phyloP scores from a whole-genome alignment of 30 jellyfish, hydroid and myxozoan genomes.

The Mastigias papua region DNA sequence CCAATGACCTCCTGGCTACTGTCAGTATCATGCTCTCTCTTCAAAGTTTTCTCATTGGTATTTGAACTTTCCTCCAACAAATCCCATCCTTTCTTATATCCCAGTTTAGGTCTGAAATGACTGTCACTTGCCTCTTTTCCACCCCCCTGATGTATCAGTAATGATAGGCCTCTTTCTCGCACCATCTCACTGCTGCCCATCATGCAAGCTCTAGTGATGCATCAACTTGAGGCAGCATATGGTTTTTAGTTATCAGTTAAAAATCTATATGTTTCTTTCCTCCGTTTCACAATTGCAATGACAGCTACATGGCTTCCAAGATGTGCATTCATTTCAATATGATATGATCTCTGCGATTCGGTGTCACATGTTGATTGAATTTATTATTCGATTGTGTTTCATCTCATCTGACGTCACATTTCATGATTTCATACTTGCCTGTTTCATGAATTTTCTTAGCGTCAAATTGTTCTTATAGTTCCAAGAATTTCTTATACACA shows the following conservation, averaged over 20 bases:
- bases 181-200: no score
- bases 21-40: background rate
- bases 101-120: background rate
- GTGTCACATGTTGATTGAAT: background rate
- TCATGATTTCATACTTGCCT: background rate
- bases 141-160: no score
- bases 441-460: no score
- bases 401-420: background rate
- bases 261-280: no score
- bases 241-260: no score
- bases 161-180: no score
- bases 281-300: no score
- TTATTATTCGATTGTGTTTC: background rate
- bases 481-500: background rate
- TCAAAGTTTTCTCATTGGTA: constrained; percentile 10
- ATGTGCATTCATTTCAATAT: background rate
- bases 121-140: background rate
- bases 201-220: no score
- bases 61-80: background rate
- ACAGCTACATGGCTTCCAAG: no score
- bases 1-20: background rate
- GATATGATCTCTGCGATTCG: background rate
- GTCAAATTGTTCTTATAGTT: background rate
- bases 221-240: no score
- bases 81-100: background rate